Conservation (phyloP, 2,888 invertebrate species). For the Bhutanitis thaidina region DNA sequence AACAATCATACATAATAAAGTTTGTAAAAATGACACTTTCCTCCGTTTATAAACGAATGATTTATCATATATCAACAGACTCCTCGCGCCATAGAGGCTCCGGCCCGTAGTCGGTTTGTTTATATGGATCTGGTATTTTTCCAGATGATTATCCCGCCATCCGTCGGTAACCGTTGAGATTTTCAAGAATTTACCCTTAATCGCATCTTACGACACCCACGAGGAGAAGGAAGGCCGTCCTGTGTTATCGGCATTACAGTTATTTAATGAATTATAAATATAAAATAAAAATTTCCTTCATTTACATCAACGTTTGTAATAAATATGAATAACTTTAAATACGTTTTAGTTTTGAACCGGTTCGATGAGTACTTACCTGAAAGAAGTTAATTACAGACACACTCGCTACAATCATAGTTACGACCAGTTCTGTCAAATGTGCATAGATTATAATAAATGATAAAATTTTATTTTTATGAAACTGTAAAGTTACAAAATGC, state of each 20-base stretch:
- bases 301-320: conserved; percentile 4
- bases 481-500: conserved; percentile 9
- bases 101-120: too few species aligned
- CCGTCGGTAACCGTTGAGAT: too few species aligned
- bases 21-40: too few species aligned
- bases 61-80: too few species aligned
- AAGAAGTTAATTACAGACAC: conserved; percentile 7
- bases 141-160: too few species aligned
- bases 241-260: too few species aligned
- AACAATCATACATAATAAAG: not conserved
- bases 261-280: not conserved
- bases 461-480: not conserved
- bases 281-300: conserved; percentile 7
- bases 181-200: too few species aligned
- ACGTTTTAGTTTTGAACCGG: not conserved
- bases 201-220: too few species aligned
- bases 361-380: not conserved
- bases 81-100: too few species aligned
- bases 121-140: too few species aligned
- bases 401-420: conserved; percentile 1
- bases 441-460: conserved; percentile 3
- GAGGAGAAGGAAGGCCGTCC: too few species aligned
- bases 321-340: conserved; percentile 7
- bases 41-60: too few species aligned
- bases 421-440: conserved; percentile 9